Evolutionary conservation across 2,113 vertebrate genomes (phyloP).

Genomic region (Dipodomys spectabilis): DNA sequence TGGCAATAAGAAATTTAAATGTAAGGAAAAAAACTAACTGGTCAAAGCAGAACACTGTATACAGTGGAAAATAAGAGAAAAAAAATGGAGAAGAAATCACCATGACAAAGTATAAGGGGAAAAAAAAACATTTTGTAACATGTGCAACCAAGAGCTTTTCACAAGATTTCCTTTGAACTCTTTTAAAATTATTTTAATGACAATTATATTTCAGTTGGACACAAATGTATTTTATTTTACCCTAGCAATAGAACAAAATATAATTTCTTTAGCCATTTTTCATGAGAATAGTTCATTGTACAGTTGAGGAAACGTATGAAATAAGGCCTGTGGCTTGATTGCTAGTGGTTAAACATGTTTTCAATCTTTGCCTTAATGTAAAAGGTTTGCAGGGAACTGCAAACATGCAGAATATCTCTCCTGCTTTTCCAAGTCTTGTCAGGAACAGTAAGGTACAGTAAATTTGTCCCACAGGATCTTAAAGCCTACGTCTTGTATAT

Average conservation of each 20-base stretch:
- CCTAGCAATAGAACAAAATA: slow-evolving; percentile 99
- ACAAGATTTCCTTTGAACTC: slow-evolving; percentile 95
- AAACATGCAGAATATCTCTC: slow-evolving; percentile 91
- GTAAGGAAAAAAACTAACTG: slow-evolving; percentile 85
- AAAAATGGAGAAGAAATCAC: slow-evolving; percentile 87
- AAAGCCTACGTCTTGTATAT: slow-evolving; percentile 94
- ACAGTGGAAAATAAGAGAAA: slow-evolving; percentile 92
- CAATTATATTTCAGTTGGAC: slow-evolving; percentile 95
- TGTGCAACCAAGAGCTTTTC: slow-evolving; percentile 95
- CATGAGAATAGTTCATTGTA: slow-evolving; percentile 97
- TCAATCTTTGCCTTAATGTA: slow-evolving; percentile 94
- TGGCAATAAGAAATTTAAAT: slow-evolving; percentile 88
- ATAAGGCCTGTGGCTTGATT: slow-evolving; percentile 99
- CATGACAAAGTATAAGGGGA: slow-evolving; percentile 91
- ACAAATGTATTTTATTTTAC: slow-evolving; percentile 95
- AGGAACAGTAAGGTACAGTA: slow-evolving; percentile 94
- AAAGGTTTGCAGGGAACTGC: slow-evolving; percentile 91
- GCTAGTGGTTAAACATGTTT: slow-evolving; percentile 98
- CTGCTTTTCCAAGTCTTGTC: slow-evolving; percentile 93
- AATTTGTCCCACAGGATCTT: slow-evolving; percentile 93
- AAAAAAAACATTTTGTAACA: slow-evolving; percentile 91
- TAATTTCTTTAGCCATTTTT: slow-evolving; percentile 98
- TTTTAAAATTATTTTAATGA: slow-evolving; percentile 95
- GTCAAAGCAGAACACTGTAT: slow-evolving; percentile 87
- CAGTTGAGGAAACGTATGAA: slow-evolving; percentile 97